Evolutionary conservation across 2,888 invertebrate species (phyloP).

Genomic region (Eurytoma adleriae): DNA sequence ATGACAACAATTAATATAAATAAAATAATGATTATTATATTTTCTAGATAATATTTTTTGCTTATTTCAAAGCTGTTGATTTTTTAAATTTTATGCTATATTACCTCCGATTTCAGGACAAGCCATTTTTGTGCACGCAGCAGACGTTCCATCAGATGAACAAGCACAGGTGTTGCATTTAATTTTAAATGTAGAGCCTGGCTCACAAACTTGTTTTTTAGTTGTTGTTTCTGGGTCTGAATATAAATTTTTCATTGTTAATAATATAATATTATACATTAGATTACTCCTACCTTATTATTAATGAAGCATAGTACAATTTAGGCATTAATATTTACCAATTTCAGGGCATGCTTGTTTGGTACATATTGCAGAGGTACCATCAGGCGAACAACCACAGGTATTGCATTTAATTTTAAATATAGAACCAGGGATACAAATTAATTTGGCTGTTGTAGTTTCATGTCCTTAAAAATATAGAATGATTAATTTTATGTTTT

Average conservation of each 20-base stretch:
- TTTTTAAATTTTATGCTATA: neutral
- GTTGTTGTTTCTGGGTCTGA: neutral
- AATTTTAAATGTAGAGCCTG: slow-evolving; percentile 76
- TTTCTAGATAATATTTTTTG: neutral
- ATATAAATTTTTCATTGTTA: too few relatives aligned
- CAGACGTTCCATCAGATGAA: neutral
- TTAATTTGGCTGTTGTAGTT: too few relatives aligned
- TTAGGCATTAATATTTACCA: too few relatives aligned
- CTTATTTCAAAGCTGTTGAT: too few relatives aligned
- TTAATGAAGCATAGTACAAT: too few relatives aligned
- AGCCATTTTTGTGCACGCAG: slow-evolving; percentile 1
- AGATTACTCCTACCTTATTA: too few relatives aligned
- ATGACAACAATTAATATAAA: slow-evolving; percentile 17
- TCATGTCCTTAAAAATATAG: too few relatives aligned
- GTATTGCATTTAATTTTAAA: neutral
- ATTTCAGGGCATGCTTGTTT: slow-evolving; percentile 25
- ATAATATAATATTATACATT: too few relatives aligned
- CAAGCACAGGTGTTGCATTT: slow-evolving; percentile 79
- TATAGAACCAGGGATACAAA: neutral
- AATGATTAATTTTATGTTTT: too few relatives aligned
- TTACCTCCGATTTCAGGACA: slow-evolving; percentile 2
- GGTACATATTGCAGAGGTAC: slow-evolving; percentile 75
- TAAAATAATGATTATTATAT: neutral
- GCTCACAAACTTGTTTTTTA: slow-evolving; percentile 70
- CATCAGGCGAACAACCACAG: neutral